Percentiles rank a stretch among this genome's conserved stretches.
phyloP scores from a whole-genome alignment of 1,140 invertebrate species.

The Ceratosolen solmsi region DNA sequence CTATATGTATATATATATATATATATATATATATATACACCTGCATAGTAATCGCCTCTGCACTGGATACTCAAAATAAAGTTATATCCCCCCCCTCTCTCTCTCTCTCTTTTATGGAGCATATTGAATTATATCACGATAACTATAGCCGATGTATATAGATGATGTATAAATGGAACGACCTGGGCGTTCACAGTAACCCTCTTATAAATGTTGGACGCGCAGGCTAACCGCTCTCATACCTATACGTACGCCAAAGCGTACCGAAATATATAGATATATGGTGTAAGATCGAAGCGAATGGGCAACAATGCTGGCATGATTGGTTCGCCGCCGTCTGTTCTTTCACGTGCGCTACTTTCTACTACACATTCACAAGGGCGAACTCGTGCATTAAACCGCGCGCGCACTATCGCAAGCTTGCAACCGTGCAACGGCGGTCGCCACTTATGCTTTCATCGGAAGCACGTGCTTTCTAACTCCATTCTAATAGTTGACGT shows the following conservation, averaged over 20 bases:
- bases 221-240: background rate
- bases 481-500: slow-evolving; percentile 59
- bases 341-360: background rate
- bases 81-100: background rate
- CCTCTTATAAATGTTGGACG: slow-evolving; percentile 10
- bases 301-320: slow-evolving; percentile 60
- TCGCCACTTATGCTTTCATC: slow-evolving; percentile 10
- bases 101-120: background rate
- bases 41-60: background rate
- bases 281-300: background rate
- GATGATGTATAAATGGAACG: slow-evolving; percentile 29
- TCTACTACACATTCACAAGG: slow-evolving; percentile 25
- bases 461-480: slow-evolving; percentile 57
- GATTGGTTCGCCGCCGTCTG: slow-evolving; percentile 61
- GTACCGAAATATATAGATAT: background rate
- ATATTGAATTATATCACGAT: slow-evolving; percentile 48
- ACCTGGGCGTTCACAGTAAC: background rate
- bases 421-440: slow-evolving; percentile 51
- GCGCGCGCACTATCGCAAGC: slow-evolving; percentile 56
- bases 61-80: slow-evolving; percentile 12
- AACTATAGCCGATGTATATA: slow-evolving; percentile 37
- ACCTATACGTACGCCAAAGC: background rate
- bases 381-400: slow-evolving; percentile 56
- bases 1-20: background rate
- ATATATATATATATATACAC: background rate